Conservation (phyloP, 2,888 invertebrate species). For the Antheraea yamamai region DNA sequence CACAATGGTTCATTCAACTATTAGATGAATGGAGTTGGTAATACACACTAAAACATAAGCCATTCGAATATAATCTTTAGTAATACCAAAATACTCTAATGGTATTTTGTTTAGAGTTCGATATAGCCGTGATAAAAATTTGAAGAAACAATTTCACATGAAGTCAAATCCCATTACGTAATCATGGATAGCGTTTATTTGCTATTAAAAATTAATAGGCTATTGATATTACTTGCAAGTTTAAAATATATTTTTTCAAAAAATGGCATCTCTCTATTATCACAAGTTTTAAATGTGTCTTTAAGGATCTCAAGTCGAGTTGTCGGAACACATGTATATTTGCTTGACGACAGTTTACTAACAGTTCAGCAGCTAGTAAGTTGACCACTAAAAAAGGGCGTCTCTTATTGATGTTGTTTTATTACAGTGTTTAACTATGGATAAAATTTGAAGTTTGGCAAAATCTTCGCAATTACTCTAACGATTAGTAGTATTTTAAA, state of each 20-base stretch:
- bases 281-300: background rate
- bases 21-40: too few species aligned
- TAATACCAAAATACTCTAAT: too few species aligned
- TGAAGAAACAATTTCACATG: too few species aligned
- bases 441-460: background rate
- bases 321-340: background rate
- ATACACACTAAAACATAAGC: background rate
- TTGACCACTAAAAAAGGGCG: too few species aligned
- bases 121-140: too few species aligned
- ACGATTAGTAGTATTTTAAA: background rate
- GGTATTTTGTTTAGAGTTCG: too few species aligned
- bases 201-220: background rate
- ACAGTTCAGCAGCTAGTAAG: background rate
- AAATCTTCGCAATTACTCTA: background rate
- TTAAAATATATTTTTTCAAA: background rate
- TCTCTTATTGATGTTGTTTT: background rate
- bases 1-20: too few species aligned
- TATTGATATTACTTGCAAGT: too few species aligned
- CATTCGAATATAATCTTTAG: background rate
- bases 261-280: background rate
- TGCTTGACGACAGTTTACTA: background rate
- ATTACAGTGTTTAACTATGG: background rate
- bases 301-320: background rate
- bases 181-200: background rate
- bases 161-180: too few species aligned